phyloP scores from a whole-genome alignment of 2,888 invertebrate species.

The Melinopterus prodromus region DNA sequence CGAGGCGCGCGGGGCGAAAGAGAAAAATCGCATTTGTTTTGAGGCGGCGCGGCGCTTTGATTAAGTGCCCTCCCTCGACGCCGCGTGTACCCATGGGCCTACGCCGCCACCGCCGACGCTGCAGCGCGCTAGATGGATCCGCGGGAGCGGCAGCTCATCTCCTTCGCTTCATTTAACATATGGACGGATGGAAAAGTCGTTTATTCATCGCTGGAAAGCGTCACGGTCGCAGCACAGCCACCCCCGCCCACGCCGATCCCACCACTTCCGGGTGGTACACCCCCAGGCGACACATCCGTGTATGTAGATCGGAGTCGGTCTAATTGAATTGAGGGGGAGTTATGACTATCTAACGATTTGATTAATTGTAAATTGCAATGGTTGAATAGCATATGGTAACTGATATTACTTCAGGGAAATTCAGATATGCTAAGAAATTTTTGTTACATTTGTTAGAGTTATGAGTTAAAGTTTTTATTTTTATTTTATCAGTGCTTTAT shows the following conservation, averaged over 20 bases:
- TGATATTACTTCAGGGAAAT: not conserved
- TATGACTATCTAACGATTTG: not conserved
- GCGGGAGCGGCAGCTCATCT: slow-evolving; percentile 52
- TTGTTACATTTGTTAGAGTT: no score
- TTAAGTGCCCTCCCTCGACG: slow-evolving; percentile 56
- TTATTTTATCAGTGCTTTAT: no score
- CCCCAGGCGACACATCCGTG: not conserved
- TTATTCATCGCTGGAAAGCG: slow-evolving; percentile 29
- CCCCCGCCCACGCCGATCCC: not conserved
- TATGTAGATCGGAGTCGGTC: not conserved
- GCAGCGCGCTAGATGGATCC: slow-evolving; percentile 50
- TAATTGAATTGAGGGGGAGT: not conserved
- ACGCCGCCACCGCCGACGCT: slow-evolving; percentile 42
- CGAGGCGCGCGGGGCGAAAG: slow-evolving; percentile 41
- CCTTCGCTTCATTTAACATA: slow-evolving; percentile 55
- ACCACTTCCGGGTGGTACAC: not conserved
- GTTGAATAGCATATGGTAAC: not conserved
- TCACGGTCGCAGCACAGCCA: not conserved
- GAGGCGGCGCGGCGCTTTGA: slow-evolving; percentile 56
- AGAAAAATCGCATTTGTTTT: slow-evolving; percentile 60
- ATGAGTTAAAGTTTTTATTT: no score
- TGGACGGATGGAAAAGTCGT: slow-evolving; percentile 51
- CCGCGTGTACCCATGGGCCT: slow-evolving; percentile 52
- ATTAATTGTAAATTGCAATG: not conserved
- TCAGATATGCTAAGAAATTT: not conserved